Evolutionary conservation across 2,888 invertebrate species (phyloP), one percentile per base, ranked within the genome.

Genomic region (Drosophila greeni): DNA sequence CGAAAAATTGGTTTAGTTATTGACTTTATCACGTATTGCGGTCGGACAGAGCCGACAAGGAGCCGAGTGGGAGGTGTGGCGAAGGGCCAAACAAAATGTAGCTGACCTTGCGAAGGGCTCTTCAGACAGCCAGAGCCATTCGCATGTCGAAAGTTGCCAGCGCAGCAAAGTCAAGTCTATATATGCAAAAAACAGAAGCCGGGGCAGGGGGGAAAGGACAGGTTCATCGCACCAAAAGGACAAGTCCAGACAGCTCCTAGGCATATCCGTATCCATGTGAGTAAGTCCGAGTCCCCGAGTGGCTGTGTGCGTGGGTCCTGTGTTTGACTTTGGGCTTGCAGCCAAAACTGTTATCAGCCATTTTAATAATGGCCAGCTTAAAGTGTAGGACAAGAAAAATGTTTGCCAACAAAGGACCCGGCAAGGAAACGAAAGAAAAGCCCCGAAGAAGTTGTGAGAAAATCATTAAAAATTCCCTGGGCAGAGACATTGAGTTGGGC

Each of bases 301-400:
- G 29, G 42, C 23, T 56, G 65, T 57, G 51, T 49, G 40, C 45
- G 52, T 60, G 60, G 54, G 66, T 66, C 62, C 62, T 62, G 49
- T 82, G 83, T 80, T 83, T 81, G 81, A 70, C 81, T 79, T 79
- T 75, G 45, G 54, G 83, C 81, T 79, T 83, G 81, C 71, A 81
- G 78, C 77, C 65, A 83, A 59, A 77, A 81, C 78, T 83, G 73
- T 83, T 84, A 82, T 81, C 79, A 76, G 80, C 64, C 73, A 84
- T 79, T 82, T 80, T 84, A 81, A 84, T 83, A 80, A 81, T 81
- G 83, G 81, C 78, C 84, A 72, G 84, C 84, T 81, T 83, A 84
- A 81, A 83, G 82, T 84, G 82, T 82, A 84, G 61, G 74, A 82
- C 79, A 76, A 73, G 80, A 82, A 78, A 78, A 82, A 77, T 83